Evolutionary conservation across 1,140 invertebrate genomes (phyloP).

Genomic region (Drosophila oshimai): DNA sequence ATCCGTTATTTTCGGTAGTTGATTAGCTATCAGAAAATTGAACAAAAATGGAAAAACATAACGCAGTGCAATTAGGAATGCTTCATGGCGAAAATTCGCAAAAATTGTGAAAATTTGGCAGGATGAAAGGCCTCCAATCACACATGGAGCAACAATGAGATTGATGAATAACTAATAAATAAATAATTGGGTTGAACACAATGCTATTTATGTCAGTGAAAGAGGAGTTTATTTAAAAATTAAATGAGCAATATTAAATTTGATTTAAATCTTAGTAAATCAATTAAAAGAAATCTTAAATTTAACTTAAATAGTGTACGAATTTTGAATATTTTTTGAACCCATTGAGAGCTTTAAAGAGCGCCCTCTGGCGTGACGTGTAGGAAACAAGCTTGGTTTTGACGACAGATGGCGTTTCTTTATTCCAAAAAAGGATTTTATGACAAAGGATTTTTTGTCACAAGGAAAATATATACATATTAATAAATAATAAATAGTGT

Average conservation of each 20-base stretch:
- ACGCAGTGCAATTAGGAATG: slow-evolving; percentile 30
- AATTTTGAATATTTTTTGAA: too few species aligned
- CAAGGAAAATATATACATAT: too few species aligned
- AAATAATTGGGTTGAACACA: slow-evolving; percentile 21
- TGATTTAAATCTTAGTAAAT: too few species aligned
- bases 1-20: slow-evolving; percentile 33
- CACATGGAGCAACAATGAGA: too few species aligned
- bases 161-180: slow-evolving; percentile 45
- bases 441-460: not conserved
- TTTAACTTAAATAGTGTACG: not conserved
- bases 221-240: not conserved
- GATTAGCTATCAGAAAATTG: slow-evolving; percentile 48
- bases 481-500: not conserved
- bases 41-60: slow-evolving; percentile 4
- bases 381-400: not conserved
- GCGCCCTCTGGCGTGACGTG: not conserved
- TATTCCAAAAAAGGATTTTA: too few species aligned
- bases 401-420: not conserved
- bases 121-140: slow-evolving; percentile 1
- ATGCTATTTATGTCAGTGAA: not conserved
- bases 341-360: not conserved
- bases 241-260: not conserved
- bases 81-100: not conserved
- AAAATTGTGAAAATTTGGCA: not conserved
- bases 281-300: not conserved